A percentile compares a stretch with the other conserved stretches of the same genome.
Conservation (phyloP, 1,140 invertebrate species). For the Zophobas atratus region DNA sequence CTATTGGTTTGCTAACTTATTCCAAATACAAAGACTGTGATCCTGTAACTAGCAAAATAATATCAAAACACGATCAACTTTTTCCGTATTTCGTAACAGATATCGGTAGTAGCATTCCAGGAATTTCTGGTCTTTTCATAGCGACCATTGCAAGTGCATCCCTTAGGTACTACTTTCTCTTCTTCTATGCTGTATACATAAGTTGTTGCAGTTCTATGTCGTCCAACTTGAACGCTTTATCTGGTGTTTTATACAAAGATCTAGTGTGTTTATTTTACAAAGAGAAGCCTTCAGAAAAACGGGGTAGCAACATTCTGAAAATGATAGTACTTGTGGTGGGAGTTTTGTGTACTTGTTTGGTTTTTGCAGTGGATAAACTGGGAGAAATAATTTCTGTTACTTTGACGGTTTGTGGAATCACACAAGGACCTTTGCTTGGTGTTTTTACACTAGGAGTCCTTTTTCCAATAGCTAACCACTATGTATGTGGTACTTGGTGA, state of each 20-base stretch:
- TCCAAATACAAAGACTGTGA: constrained; percentile 83
- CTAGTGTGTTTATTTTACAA: constrained; percentile 69
- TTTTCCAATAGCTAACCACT: constrained; percentile 73
- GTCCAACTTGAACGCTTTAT: constrained; percentile 76
- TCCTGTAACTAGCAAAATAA: constrained; percentile 74
- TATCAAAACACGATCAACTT: constrained; percentile 68
- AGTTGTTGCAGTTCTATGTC: constrained; percentile 74
- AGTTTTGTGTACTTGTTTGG: constrained; percentile 71
- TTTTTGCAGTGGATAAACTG: constrained; percentile 75
- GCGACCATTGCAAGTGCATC: constrained; percentile 78
- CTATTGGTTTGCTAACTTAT: constrained; percentile 81
- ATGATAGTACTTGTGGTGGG: constrained; percentile 74
- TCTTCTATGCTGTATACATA: not conserved
- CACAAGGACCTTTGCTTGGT: constrained; percentile 77
- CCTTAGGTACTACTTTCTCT: constrained; percentile 70
- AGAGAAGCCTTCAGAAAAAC: constrained; percentile 66
- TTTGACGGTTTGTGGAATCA: constrained; percentile 75
- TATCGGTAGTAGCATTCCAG: constrained; percentile 68
- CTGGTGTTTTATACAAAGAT: constrained; percentile 79
- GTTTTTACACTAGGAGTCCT: constrained; percentile 80
- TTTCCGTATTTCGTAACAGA: constrained; percentile 73
- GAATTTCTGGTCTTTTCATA: constrained; percentile 77
- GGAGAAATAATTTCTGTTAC: constrained; percentile 75
- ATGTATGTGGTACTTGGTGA: constrained; percentile 52
- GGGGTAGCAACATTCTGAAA: constrained; percentile 71